Percentiles rank a stretch among this genome's conserved stretches.
Evolutionary conservation across 2,113 vertebrate genomes (phyloP).

Genomic region (Anoplopoma fimbria): DNA sequence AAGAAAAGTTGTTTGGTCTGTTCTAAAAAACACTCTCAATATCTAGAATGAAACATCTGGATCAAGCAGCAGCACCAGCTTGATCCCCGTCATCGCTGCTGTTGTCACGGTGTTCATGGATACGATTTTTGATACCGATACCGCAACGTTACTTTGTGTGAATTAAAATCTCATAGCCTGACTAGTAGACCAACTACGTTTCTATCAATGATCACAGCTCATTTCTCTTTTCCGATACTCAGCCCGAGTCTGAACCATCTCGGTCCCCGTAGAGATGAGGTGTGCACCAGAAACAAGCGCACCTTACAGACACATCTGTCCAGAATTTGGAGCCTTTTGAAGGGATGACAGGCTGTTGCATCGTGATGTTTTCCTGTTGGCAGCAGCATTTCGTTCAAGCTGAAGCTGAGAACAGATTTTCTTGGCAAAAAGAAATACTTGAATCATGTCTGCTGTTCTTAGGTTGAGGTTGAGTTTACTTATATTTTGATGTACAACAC

Average conservation of each 20-base stretch:
- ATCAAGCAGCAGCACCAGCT: background rate
- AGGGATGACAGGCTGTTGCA: slow-evolving; percentile 17
- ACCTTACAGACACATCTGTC: slow-evolving; percentile 29
- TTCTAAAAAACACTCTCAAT: too few relatives aligned
- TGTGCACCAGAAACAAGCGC: background rate
- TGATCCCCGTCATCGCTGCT: too few relatives aligned
- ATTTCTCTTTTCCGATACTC: too few relatives aligned
- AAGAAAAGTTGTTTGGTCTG: too few relatives aligned
- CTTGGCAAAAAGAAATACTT: background rate
- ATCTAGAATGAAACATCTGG: slow-evolving; percentile 6
- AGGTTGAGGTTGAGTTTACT: background rate
- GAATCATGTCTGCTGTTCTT: background rate
- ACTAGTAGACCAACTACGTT: too few relatives aligned
- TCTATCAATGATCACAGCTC: too few relatives aligned
- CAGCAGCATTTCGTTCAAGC: background rate
- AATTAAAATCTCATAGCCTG: too few relatives aligned
- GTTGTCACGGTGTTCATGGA: background rate
- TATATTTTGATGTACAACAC: background rate
- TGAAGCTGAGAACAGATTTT: background rate
- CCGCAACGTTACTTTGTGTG: too few relatives aligned
- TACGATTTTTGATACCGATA: background rate
- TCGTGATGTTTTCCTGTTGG: background rate
- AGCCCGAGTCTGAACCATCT: background rate
- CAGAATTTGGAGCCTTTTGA: background rate
- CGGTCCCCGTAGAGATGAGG: background rate